Evolutionary conservation across 2,797 vertebrate genomes (phyloP).

Genomic region (Protonibea diacanthus): DNA sequence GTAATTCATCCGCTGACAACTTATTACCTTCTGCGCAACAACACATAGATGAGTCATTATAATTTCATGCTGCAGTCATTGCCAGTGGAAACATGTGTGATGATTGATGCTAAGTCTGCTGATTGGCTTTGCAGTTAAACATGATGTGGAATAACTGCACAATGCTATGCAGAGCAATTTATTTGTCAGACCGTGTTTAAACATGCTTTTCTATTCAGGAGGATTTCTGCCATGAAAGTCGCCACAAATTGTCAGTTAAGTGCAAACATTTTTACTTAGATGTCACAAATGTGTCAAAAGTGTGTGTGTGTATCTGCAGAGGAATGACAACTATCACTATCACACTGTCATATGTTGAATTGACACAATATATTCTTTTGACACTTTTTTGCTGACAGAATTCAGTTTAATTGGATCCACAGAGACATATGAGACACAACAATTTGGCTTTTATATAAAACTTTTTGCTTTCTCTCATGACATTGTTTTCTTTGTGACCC

Average conservation of each 20-base stretch:
- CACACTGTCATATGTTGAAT: neutral
- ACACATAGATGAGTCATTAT: conserved; percentile 24
- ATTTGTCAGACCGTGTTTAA: conserved; percentile 7
- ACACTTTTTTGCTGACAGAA: conserved; percentile 47
- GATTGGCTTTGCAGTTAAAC: conserved; percentile 15
- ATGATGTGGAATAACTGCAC: conserved; percentile 19
- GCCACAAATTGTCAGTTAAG: conserved; percentile 7
- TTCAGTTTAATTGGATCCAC: conserved; percentile 64
- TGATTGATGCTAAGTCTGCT: conserved; percentile 14
- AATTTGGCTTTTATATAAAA: conserved; percentile 52
- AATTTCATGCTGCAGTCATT: conserved; percentile 25
- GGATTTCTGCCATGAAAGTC: conserved; percentile 2
- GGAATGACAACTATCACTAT: neutral
- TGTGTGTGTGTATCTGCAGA: neutral
- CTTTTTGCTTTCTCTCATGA: conserved; percentile 25
- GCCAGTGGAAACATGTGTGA: neutral
- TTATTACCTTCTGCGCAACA: conserved; percentile 31
- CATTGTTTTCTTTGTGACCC: conserved; percentile 11
- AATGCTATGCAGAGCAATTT: conserved; percentile 1
- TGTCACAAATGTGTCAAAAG: conserved; percentile 11
- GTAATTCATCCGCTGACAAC: conserved; percentile 35
- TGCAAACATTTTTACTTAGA: neutral
- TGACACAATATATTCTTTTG: conserved; percentile 2
- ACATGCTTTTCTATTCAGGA: neutral
- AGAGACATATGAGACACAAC: conserved; percentile 53